Evolutionary conservation across 1,140 invertebrate genomes (phyloP).

Genomic region (Aphaenogaster rudis): DNA sequence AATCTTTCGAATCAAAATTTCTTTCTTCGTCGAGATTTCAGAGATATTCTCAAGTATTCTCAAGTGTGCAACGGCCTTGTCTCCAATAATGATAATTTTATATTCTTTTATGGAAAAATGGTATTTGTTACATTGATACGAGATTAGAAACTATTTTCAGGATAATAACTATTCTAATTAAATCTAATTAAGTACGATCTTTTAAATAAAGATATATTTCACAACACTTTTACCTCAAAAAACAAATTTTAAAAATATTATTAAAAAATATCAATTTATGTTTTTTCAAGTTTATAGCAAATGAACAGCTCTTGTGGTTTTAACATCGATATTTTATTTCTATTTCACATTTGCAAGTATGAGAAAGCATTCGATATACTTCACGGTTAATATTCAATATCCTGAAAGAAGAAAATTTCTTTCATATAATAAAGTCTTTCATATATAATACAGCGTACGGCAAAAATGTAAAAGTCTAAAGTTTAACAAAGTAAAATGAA

Average conservation of each 20-base stretch:
- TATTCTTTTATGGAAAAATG: background rate
- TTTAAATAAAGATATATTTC: background rate
- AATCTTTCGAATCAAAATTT: background rate
- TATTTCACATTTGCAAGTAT: background rate
- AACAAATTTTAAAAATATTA: background rate
- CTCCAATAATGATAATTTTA: background rate
- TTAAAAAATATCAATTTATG: background rate
- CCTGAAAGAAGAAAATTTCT: slow-evolving; percentile 13
- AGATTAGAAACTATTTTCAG: background rate
- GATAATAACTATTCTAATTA: background rate
- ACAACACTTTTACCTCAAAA: background rate
- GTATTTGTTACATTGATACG: background rate
- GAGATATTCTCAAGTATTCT: background rate
- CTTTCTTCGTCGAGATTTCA: background rate
- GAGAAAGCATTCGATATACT: slow-evolving; percentile 3
- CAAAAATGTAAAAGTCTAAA: slow-evolving; percentile 61
- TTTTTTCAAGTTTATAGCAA: background rate
- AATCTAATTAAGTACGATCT: background rate
- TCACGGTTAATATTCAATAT: slow-evolving; percentile 27
- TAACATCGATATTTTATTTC: background rate
- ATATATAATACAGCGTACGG: slow-evolving; percentile 24
- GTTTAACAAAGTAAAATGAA: slow-evolving; percentile 64
- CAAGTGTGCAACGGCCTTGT: background rate
- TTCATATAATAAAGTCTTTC: slow-evolving; percentile 29
- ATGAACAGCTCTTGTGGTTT: background rate